phyloP scores from a whole-genome alignment of 2,797 vertebrate species.

The Typhlichthys eigenmanni region DNA sequence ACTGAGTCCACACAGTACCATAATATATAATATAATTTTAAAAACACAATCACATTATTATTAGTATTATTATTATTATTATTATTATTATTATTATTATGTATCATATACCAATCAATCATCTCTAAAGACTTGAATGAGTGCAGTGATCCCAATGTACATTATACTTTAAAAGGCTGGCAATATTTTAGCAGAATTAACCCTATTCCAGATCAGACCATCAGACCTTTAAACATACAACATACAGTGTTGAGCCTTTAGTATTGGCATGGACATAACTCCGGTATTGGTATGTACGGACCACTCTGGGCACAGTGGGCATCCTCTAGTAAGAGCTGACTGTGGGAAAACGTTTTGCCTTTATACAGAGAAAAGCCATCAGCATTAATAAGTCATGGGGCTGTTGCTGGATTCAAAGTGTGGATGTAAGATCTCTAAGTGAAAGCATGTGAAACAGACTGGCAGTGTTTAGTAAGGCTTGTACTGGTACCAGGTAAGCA shows the following conservation, averaged over 20 bases:
- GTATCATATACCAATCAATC: constrained; percentile 7
- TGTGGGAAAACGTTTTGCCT: constrained; percentile 44
- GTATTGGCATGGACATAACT: constrained; percentile 30
- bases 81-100: too few species aligned
- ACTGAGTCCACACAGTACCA: background rate
- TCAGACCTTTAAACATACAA: background rate
- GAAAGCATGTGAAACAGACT: constrained; percentile 63
- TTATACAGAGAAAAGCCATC: constrained; percentile 80
- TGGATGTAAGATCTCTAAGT: constrained; percentile 59
- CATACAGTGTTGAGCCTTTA: constrained; percentile 6
- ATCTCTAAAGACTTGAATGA: constrained; percentile 6
- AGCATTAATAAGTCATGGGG: constrained; percentile 81
- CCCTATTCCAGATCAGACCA: background rate
- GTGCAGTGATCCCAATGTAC: background rate
- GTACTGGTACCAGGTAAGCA: constrained; percentile 28
- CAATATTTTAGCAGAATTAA: background rate
- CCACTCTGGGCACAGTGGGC: constrained; percentile 24
- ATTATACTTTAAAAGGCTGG: background rate
- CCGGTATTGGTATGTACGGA: constrained; percentile 18
- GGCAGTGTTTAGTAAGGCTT: constrained; percentile 61
- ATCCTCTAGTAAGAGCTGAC: constrained; percentile 59
- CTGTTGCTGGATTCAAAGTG: constrained; percentile 62
- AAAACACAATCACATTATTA: background rate
- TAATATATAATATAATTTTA: constrained; percentile 12
- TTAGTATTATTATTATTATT: too few species aligned